Evolutionary conservation across 2,888 invertebrate species (phyloP).

Genomic region (Amiota communis): DNA sequence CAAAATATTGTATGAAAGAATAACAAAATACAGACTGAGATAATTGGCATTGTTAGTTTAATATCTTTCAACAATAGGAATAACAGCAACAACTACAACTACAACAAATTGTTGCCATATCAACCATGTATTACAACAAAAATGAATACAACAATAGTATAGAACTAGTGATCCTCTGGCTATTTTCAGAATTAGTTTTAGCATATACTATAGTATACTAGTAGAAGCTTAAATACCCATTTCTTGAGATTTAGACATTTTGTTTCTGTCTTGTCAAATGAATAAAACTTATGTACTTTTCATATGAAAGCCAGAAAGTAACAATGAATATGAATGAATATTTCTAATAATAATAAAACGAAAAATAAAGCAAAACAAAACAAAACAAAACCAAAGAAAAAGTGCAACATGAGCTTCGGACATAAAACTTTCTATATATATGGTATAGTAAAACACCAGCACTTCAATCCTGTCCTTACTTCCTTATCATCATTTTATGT

Average conservation of each 20-base stretch:
- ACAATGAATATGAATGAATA: too few species aligned
- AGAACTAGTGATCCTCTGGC: neutral
- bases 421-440: neutral
- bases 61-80: neutral
- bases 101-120: neutral
- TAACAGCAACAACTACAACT: constrained; percentile 6
- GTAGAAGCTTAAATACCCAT: too few species aligned
- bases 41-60: constrained; percentile 4
- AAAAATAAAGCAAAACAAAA: neutral
- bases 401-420: neutral
- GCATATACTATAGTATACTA: too few species aligned
- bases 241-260: too few species aligned
- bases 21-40: neutral
- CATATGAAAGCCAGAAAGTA: too few species aligned
- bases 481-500: neutral
- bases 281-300: too few species aligned
- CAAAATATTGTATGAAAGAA: too few species aligned
- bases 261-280: too few species aligned
- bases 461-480: too few species aligned
- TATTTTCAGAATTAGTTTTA: neutral
- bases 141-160: neutral
- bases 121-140: neutral
- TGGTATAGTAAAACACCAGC: neutral
- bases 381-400: neutral
- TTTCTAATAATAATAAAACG: constrained; percentile 33